Evolutionary conservation across 2,888 invertebrate species (phyloP), one percentile per base, ranked within the genome.

Genomic region (Ypsolopha sequella): DNA sequence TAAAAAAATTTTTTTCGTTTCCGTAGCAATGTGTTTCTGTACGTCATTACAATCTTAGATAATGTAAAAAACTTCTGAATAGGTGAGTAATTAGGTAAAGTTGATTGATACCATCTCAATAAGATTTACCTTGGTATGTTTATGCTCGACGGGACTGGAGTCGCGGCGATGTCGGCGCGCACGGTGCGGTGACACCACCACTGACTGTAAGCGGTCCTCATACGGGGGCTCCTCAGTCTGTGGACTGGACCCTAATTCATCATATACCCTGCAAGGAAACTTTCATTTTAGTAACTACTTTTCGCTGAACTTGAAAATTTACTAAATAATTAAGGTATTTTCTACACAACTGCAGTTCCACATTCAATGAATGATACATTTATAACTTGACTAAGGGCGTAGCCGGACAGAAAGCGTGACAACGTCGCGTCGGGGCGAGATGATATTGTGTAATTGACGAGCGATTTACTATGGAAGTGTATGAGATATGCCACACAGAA

Each of bases 101-200:
- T 39, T 39, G 41, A 48, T n/a, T 38, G 10, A 52, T 35, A 48
- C 10, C 48, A 9, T 35, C 48, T 36, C 14, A 45, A 41, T 24
- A 51, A 46, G 13, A 33, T 53, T 58, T 50, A 80, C 84, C 68
- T 84, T 84, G 11, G 82, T 81, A 59, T 76, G 80, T 63, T 80
- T 82, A 7, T 78, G 66, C 50, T 82, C 84, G 33, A 95, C 96
- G 0, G 95, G 94, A 54, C 95, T 89, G 9, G 95, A 95, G 60
- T 94, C 94, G 52, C 81, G 76, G 9, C 84, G 73, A 55, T 85
- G 84, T 51, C 79, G 73, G 46, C 85, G 73, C 35, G 76, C 74
- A 60, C 68, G 82, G 68, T 73, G 87, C 61, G 77, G 88, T 58
- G 79, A 86, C 14, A 81, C 88, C 51, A 88, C 88, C 24, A 88